These are phyloP conservation scores for Torymus texanus DNA, from an alignment of 2,888 invertebrate genomes.

Conservation along the genomic window DNA sequence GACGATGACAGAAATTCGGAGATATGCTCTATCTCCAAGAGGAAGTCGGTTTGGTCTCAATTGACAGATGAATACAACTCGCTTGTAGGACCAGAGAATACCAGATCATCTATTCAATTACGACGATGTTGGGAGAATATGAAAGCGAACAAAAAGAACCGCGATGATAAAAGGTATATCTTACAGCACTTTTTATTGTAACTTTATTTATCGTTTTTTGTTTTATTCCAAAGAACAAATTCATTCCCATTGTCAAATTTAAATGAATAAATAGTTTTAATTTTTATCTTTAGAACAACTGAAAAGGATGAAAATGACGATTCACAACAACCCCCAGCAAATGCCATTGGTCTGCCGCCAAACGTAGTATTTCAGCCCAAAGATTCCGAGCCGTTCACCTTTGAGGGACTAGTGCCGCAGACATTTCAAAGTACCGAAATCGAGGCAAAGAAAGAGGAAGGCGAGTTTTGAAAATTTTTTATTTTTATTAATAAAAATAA, in stretches of 20 bases:
- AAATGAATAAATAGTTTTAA: not conserved
- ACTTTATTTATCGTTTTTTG: conserved; percentile 3
- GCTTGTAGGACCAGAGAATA: conserved; percentile 62
- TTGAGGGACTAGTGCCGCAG: conserved; percentile 57
- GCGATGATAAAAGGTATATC: conserved; percentile 60
- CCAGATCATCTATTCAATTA: conserved; percentile 63
- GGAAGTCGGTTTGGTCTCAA: conserved; percentile 66
- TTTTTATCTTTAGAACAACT: not conserved
- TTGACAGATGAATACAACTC: conserved; percentile 65
- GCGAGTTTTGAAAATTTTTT: conserved; percentile 23
- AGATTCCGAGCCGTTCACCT: conserved; percentile 66
- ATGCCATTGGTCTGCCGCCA: conserved; percentile 61
- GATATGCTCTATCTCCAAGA: conserved; percentile 49
- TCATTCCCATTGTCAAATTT: not conserved
- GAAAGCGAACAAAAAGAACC: conserved; percentile 65
- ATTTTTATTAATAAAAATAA: conserved; percentile 38
- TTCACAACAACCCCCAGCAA: conserved; percentile 17
- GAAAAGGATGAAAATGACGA: conserved; percentile 48
- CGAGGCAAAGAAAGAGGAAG: conserved; percentile 32
- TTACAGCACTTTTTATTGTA: too few species aligned
- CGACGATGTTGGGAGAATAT: conserved; percentile 68
- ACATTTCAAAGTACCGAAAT: conserved; percentile 2
- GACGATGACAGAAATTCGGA: conserved; percentile 44
- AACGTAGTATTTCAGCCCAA: conserved; percentile 66
- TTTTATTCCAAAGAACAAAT: not conserved